Base-by-base conservation (phyloP, 2,888 invertebrate species). In the Euphydryas editha region DNA sequence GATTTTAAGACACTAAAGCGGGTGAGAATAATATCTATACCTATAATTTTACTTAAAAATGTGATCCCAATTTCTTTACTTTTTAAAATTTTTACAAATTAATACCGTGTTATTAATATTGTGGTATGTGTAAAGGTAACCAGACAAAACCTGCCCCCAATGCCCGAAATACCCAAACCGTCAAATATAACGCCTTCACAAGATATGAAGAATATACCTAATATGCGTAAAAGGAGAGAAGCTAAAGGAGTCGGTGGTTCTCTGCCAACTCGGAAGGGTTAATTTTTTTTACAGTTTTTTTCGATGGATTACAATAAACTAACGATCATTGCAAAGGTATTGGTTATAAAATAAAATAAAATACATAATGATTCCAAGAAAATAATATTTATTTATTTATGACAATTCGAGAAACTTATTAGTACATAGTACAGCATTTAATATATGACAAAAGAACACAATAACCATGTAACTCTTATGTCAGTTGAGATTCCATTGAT, bases 201-300 rank as follows among this genome's bases (percentile, higher is more conserved):
- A 49, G 66, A 54, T 21, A 44, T 64, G 56, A 18, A 67, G 62
- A 65, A 67, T 15, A 65, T 61, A 30, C 63, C 65, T 39, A 81
- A 85, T 1, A 73, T 74, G 54, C 84, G 76, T 67, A 60, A 39
- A 57, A 61, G 57, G 30, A 81, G 90, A 75, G 87, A 86, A 75
- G 87, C 88, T 10, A 90, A 87, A 76, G 90, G 90, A 6, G 69
- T 73, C 5, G 88, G 87, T n/a, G 90, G 89, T 30, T 83, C 87
- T 8, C 87, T 90, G 82, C 90, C 90, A 0, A 88, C 88, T 13
- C 80, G 87, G 73, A 90, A 88, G 79, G 90, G 90, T 65, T 90
- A 82, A 81, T 66, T 18, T 46, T 13, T 47, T 13, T 13, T 47
- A 20, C 18, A 18, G 4, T n/a, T 30, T 47, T 46, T 17, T 58